phyloP scores from a whole-genome alignment of 2,797 vertebrate species.

The Catostomus latipinnis region DNA sequence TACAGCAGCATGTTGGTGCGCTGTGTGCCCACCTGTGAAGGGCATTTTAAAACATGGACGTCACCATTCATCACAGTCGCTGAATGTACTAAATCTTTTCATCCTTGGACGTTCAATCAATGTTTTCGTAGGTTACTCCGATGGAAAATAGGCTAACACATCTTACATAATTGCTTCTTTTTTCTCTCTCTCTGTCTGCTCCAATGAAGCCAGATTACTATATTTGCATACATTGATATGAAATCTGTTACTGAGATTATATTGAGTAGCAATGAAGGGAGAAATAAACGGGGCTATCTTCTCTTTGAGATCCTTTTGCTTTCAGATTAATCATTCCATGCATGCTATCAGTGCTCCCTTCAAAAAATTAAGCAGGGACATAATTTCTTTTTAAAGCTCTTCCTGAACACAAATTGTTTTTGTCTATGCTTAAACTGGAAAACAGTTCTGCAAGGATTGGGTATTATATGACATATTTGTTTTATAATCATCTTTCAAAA shows the following conservation, averaged over 20 bases:
- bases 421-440: conserved; percentile 44
- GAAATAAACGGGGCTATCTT: conserved; percentile 47
- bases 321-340: conserved; percentile 55
- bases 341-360: conserved; percentile 22
- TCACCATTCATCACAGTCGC: conserved; percentile 56
- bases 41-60: conserved; percentile 51
- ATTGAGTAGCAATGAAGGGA: conserved; percentile 53
- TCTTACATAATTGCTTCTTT: conserved; percentile 54
- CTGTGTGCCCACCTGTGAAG: conserved; percentile 53
- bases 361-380: conserved; percentile 40
- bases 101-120: conserved; percentile 64
- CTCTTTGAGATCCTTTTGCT: conserved; percentile 25
- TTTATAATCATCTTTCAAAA: conserved; percentile 39
- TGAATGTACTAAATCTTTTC: conserved; percentile 61
- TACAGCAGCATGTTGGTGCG: conserved; percentile 34
- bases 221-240: conserved; percentile 59
- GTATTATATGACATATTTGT: conserved; percentile 35
- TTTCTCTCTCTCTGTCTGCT: conserved; percentile 57
- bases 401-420: conserved; percentile 38
- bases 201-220: conserved; percentile 63
- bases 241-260: conserved; percentile 55
- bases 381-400: conserved; percentile 38
- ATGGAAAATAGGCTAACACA: conserved; percentile 54
- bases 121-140: conserved; percentile 56
- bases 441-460: conserved; percentile 23